Evolutionary conservation across 35 echinoderm and acorn worm species (phyloP), one percentile per base, ranked within the genome.

Genomic region (Heliocidaris tuberculata): DNA sequence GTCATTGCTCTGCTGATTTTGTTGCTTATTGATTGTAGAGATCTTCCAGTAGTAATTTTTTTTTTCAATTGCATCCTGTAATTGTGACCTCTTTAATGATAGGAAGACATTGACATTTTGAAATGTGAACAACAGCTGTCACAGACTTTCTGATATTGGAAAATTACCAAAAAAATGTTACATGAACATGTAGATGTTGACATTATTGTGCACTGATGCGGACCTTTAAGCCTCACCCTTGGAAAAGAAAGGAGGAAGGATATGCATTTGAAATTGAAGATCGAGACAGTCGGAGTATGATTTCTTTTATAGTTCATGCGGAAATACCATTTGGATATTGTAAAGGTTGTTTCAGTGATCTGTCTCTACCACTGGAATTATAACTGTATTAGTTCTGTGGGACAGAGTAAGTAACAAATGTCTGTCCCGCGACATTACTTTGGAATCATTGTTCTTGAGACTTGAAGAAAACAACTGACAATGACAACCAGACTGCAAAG

Each of bases 401-500:
- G 21, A n/a, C 65, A 19, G 8, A 24, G 8, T 7, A 27, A 78
- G 19, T n/a, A 24, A 24, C 15, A 78, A 78, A 78, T n/a, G 65
- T 78, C 21, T 78, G 27, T 78, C 27, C 65, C 65, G 27, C 5
- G 0, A 6, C 4, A n/a, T n/a, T 24, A 78, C 52, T 78, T 78
- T 78, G 7, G 27, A 78, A 78, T 24, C 27, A 78, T 78, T 78
- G 65, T 78, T 78, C 27, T 27, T 21, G 21, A 78, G 65, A n/a
- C 65, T 3, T 2, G 21, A 78, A 7, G 17, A 24, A 78, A 16
- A 70, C 60, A 5, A 10, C 8, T 52, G 50, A 52, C 91, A 32
- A 93, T 93, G 91, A 24, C 91, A 11, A 93, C 91, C 47, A 49
- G 48, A 59, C 19, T 93, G 17, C 91, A 93, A 13, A 93, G 50